Conservation (phyloP, 2,888 invertebrate genomes). For the Chloroclysta siterata region DNA sequence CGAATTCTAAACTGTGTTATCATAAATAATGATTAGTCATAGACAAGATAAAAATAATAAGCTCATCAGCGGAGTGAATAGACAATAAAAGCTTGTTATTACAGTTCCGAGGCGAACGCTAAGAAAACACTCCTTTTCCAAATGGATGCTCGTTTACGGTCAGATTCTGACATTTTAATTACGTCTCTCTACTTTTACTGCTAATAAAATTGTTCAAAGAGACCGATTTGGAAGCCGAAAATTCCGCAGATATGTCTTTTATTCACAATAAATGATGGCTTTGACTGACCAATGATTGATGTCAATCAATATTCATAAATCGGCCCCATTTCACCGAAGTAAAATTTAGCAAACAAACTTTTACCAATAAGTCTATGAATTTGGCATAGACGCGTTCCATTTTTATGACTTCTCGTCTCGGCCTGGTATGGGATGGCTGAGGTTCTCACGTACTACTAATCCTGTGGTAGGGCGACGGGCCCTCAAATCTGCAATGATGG, state of each 20-base stretch:
- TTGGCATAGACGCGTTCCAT: constrained; percentile 52
- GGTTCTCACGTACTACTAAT: constrained; percentile 69
- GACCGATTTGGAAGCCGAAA: constrained; percentile 67
- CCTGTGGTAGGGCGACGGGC: constrained; percentile 59
- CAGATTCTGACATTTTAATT: constrained; percentile 80
- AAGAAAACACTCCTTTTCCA: constrained; percentile 80
- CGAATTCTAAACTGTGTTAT: constrained; percentile 40
- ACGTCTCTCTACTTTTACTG: constrained; percentile 75
- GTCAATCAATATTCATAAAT: constrained; percentile 66
- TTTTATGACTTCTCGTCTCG: constrained; percentile 57
- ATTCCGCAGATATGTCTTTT: constrained; percentile 51
- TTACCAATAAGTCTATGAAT: neutral
- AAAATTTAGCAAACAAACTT: constrained; percentile 33
- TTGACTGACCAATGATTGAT: constrained; percentile 52
- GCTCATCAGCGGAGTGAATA: constrained; percentile 76
- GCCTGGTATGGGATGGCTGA: constrained; percentile 33
- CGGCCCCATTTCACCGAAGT: constrained; percentile 53
- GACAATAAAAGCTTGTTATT: constrained; percentile 78
- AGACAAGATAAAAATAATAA: constrained; percentile 73
- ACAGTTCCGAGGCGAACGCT: constrained; percentile 60
- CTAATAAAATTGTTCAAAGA: constrained; percentile 79
- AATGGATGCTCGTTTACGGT: constrained; percentile 77
- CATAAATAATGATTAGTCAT: constrained; percentile 73
- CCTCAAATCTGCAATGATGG: constrained; percentile 80
- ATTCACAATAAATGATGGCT: constrained; percentile 49